Percentiles rank a stretch among this genome's conserved stretches.
Evolutionary conservation across 2,797 vertebrate species (phyloP).

Genomic region (Avahi laniger): DNA sequence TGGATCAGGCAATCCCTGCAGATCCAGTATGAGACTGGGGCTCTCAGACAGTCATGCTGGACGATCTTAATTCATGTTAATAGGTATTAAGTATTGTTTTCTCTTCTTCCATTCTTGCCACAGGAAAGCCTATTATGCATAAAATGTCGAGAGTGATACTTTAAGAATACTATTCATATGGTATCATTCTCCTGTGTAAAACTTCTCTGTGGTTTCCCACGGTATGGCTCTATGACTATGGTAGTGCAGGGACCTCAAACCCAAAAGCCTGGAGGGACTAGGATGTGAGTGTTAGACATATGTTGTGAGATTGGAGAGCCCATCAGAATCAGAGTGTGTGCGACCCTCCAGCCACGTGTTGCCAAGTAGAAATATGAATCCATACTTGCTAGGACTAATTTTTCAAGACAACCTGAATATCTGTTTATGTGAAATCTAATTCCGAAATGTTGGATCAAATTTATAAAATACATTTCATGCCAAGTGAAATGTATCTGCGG

Average conservation of each 20-base stretch:
- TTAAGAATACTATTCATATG: neutral
- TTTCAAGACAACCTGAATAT: conserved; percentile 36
- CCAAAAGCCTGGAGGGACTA: neutral
- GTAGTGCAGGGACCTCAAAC: neutral
- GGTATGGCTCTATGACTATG: neutral
- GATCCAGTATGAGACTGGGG: neutral
- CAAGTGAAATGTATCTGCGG: conserved; percentile 30
- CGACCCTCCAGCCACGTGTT: neutral
- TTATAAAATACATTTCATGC: conserved; percentile 24
- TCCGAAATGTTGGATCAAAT: conserved; percentile 34
- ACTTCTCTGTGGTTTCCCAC: neutral
- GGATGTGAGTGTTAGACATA: neutral
- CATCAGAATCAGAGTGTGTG: neutral
- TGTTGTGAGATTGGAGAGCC: neutral
- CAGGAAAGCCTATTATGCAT: neutral
- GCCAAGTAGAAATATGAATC: neutral
- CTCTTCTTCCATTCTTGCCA: neutral
- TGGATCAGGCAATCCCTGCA: neutral
- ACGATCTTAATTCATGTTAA: neutral
- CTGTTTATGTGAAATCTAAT: conserved; percentile 50
- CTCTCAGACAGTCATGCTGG: neutral
- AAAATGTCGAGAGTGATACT: conserved; percentile 22
- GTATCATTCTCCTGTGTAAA: neutral
- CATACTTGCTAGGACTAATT: neutral
- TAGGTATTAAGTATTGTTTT: neutral